A percentile compares a stretch with the other conserved stretches of the same genome.
phyloP scores from a whole-genome alignment of 2,888 invertebrate species.

The Drosophila buzzatii region DNA sequence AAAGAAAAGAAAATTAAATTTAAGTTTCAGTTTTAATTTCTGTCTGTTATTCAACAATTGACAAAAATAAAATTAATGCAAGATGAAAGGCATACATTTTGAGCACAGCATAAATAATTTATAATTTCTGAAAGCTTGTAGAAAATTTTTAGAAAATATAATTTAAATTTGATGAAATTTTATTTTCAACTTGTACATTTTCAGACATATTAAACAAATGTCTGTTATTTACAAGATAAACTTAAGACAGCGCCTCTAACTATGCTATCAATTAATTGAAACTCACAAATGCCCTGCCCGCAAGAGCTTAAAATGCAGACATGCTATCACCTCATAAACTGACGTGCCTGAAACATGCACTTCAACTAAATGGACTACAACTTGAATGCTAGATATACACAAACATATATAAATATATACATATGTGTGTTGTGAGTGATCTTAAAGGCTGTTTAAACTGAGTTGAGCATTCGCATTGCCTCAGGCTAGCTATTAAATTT shows the following conservation, averaged over 20 bases:
- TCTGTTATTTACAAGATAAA: not conserved
- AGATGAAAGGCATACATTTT: too few species aligned
- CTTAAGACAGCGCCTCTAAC: constrained; percentile 7
- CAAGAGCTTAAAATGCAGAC: constrained; percentile 14
- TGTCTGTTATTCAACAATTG: too few species aligned
- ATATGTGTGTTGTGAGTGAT: constrained; percentile 3
- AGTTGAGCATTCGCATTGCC: constrained; percentile 5
- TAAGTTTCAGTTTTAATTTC: too few species aligned
- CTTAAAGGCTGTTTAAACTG: constrained; percentile 21
- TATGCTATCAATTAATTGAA: constrained; percentile 32
- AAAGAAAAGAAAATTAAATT: too few species aligned
- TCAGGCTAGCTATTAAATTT: constrained; percentile 46
- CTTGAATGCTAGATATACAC: constrained; percentile 1
- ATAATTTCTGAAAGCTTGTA: too few species aligned
- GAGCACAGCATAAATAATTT: too few species aligned
- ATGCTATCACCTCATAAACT: constrained; percentile 22
- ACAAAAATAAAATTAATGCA: too few species aligned
- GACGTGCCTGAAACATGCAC: constrained; percentile 29
- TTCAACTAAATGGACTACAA: constrained; percentile 24
- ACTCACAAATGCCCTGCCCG: constrained; percentile 11
- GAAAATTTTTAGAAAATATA: not conserved
- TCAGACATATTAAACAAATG: not conserved
- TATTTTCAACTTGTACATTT: not conserved
- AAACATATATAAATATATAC: not conserved
- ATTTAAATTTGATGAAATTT: not conserved